Percentiles rank a stretch among this genome's conserved stretches.
Evolutionary conservation across 2,888 invertebrate species (phyloP).

Genomic region (Parnassius smintheus): DNA sequence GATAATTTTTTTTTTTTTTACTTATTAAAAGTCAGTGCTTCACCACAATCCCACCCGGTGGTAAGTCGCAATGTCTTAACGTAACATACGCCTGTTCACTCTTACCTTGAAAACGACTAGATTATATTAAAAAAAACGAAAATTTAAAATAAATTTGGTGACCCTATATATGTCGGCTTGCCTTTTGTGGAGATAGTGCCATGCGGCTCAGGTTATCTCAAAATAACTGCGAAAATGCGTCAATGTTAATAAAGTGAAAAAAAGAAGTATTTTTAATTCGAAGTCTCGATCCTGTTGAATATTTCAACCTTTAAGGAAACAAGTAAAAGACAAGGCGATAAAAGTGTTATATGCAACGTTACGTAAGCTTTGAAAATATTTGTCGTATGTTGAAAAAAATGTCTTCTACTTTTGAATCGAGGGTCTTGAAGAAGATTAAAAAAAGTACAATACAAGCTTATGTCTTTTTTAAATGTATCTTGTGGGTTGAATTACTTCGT

Average conservation of each 20-base stretch:
- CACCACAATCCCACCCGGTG: no score
- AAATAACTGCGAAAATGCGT: slow-evolving; percentile 14
- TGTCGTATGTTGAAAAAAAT: slow-evolving; percentile 3
- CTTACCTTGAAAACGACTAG: no score
- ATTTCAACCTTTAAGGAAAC: neutral
- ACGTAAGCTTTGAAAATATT: slow-evolving; percentile 14
- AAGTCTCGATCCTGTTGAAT: slow-evolving; percentile 12
- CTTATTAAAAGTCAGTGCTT: no score
- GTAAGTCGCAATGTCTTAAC: no score
- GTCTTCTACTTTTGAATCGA: slow-evolving; percentile 1
- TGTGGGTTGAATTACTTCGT: neutral
- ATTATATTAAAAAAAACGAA: no score
- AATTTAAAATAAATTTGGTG: neutral
- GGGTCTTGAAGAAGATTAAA: neutral
- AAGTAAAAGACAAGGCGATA: slow-evolving; percentile 9
- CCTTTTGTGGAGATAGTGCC: slow-evolving; percentile 3
- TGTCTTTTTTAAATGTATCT: neutral
- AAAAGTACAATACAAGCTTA: neutral
- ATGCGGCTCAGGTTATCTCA: slow-evolving; percentile 16
- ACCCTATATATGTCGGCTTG: neutral
- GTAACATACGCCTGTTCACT: no score
- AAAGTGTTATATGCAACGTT: slow-evolving; percentile 16
- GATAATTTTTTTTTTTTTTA: no score
- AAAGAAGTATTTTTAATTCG: slow-evolving; percentile 16
- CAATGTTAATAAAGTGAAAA: slow-evolving; percentile 5